Percentiles rank a stretch among this genome's conserved stretches.
phyloP scores from a whole-genome alignment of 2,888 invertebrate genomes.

The Neria commutata region DNA sequence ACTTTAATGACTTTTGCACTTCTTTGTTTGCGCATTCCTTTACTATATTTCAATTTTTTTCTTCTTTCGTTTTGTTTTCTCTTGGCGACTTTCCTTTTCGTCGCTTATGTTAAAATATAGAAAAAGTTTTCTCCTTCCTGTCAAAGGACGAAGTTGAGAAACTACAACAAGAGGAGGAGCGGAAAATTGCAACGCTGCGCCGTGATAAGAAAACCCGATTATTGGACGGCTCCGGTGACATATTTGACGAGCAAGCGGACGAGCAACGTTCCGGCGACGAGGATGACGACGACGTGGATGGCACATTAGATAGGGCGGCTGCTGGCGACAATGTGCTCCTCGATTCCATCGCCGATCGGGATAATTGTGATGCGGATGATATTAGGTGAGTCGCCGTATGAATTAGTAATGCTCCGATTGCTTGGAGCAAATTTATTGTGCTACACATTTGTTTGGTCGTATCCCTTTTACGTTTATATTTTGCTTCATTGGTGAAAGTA shows the following conservation, averaged over 20 bases:
- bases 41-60: constrained; percentile 20
- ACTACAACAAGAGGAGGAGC: constrained; percentile 91
- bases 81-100: constrained; percentile 23
- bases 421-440: too few species aligned
- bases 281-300: constrained; percentile 40
- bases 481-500: constrained; percentile 36
- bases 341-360: constrained; percentile 33
- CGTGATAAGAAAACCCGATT: constrained; percentile 61
- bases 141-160: constrained; percentile 93
- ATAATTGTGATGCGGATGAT: constrained; percentile 50
- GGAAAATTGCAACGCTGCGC: constrained; percentile 74
- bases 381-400: constrained; percentile 45
- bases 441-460: background rate
- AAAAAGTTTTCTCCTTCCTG: constrained; percentile 91
- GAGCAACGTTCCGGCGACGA: constrained; percentile 36
- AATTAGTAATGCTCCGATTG: too few species aligned
- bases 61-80: constrained; percentile 15
- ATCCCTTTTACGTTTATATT: constrained; percentile 20
- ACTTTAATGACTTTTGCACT: constrained; percentile 16
- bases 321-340: constrained; percentile 31
- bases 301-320: constrained; percentile 22
- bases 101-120: constrained; percentile 61
- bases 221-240: constrained; percentile 55
- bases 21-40: constrained; percentile 17
- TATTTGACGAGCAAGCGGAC: constrained; percentile 49